Evolutionary conservation across 2,888 invertebrate genomes (phyloP), one percentile per base, ranked within the genome.

Genomic region (Aporophyla nigra): DNA sequence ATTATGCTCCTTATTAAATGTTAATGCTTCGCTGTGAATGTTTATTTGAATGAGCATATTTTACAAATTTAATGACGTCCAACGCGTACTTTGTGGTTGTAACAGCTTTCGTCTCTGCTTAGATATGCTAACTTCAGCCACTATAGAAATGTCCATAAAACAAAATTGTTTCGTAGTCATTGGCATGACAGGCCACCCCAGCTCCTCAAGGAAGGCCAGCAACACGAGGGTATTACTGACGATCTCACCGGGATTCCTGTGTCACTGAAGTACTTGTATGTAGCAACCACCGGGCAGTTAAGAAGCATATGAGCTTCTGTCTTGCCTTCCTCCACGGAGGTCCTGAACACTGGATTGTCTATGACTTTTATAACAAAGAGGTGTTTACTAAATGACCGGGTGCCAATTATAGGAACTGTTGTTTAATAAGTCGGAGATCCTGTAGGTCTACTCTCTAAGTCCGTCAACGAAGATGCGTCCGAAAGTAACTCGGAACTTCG

Each of bases 1-100:
- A 87, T 83, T 85, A 83, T 80, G 79, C 74, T 80, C 75, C 77
- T 78, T 75, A 78, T 85, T 82, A 83, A 82, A 78, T 78, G 76
- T 78, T 78, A 69, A 72, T 71, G 75, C 74, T 73, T 68, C 76
- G 71, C 78, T 63, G 71, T 77, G 61, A 12, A 72, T 70, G 63
- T 78, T 76, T 78, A 75, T 82, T 74, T 72, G 27, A 51, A 73
- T 73, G 58, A 59, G 65, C 43, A 71, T 54, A 71, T 62, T 62
- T 54, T 63, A 33, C n/a, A n/a, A n/a, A n/a, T n/a, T n/a, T n/a
- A n/a, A 46, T 59, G 67, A 59, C 69, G 67, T 65, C n/a, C 24
- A 56, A 14, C 21, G 16, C 10, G 21, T 53, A 24, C 2, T 54
- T 51, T 33, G 33, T 53, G 27, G 19, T 58, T 58, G 21, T 40